A percentile compares a stretch with the other conserved stretches of the same genome.
Evolutionary conservation across 2,888 invertebrate genomes (phyloP).

Genomic region (Drosophila imparisetae): DNA sequence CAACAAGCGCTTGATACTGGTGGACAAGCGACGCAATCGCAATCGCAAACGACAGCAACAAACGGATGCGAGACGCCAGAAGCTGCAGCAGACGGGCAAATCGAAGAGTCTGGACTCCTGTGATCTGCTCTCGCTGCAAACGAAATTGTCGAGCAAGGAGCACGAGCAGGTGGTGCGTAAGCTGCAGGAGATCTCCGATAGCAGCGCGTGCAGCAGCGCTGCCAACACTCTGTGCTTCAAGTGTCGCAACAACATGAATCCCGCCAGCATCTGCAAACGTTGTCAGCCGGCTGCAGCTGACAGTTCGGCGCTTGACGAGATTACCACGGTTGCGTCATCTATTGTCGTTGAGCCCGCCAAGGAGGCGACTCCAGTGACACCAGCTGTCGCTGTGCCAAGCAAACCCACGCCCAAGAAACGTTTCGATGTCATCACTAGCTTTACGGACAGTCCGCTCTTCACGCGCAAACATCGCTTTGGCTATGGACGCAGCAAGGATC

Average conservation of each 20-base stretch:
- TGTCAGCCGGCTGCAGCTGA: slow-evolving; percentile 65
- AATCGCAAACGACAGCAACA: slow-evolving; percentile 79
- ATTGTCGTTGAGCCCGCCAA: slow-evolving; percentile 47
- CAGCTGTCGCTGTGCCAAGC: slow-evolving; percentile 22
- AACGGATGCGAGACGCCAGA: slow-evolving; percentile 82
- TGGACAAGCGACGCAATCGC: slow-evolving; percentile 88
- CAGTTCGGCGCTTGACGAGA: slow-evolving; percentile 58
- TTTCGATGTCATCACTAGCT: slow-evolving; percentile 85
- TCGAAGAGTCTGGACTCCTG: slow-evolving; percentile 94
- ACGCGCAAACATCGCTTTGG: slow-evolving; percentile 85
- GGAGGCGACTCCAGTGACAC: slow-evolving; percentile 20
- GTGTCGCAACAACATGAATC: slow-evolving; percentile 76
- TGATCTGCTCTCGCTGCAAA: slow-evolving; percentile 87
- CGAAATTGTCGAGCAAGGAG: slow-evolving; percentile 73
- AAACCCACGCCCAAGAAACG: slow-evolving; percentile 80
- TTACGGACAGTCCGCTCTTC: slow-evolving; percentile 85
- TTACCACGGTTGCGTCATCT: slow-evolving; percentile 38
- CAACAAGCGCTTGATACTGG: slow-evolving; percentile 89
- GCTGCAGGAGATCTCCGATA: slow-evolving; percentile 82
- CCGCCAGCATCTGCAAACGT: slow-evolving; percentile 78
- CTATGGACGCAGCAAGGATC: slow-evolving; percentile 78
- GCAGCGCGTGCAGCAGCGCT: slow-evolving; percentile 77
- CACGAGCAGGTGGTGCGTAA: slow-evolving; percentile 78
- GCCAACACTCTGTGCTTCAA: slow-evolving; percentile 77
- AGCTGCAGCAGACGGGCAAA: slow-evolving; percentile 84